Percentiles rank a stretch among this genome's conserved stretches.
Evolutionary conservation across 1,140 invertebrate genomes (phyloP).

Genomic region (Ceratosolen fusciceps): DNA sequence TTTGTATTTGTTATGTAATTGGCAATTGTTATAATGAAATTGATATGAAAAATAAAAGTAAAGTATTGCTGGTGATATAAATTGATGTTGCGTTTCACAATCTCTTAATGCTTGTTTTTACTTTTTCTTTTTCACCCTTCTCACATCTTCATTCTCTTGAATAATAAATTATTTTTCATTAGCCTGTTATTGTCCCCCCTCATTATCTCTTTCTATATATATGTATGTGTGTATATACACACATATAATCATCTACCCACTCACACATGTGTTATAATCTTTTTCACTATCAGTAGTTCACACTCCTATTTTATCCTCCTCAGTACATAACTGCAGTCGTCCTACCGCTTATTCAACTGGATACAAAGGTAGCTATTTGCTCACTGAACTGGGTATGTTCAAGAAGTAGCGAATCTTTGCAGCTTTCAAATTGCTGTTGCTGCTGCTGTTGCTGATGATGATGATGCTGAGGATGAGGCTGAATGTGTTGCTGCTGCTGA

Average conservation of each 20-base stretch:
- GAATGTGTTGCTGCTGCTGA: conserved; percentile 39
- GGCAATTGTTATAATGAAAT: conserved; percentile 11
- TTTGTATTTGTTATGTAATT: conserved; percentile 1
- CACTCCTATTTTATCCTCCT: neutral
- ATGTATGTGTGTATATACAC: too few species aligned
- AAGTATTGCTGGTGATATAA: conserved; percentile 31
- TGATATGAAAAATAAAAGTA: conserved; percentile 10
- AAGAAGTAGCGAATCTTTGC: conserved; percentile 67
- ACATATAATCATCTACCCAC: neutral
- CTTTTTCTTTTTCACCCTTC: neutral
- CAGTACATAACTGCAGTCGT: conserved; percentile 26
- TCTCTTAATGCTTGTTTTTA: too few species aligned
- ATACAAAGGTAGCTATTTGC: conserved; percentile 68
- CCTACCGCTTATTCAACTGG: conserved; percentile 62
- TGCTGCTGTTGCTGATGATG: conserved; percentile 54
- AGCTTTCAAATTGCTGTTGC: conserved; percentile 67
- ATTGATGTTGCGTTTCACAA: conserved; percentile 3
- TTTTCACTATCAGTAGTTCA: neutral
- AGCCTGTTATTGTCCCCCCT: neutral
- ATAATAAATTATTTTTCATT: neutral
- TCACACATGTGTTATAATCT: neutral
- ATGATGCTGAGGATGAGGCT: conserved; percentile 46
- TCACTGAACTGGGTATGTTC: conserved; percentile 69
- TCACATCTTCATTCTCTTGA: neutral
- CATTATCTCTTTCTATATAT: neutral